A percentile compares a stretch with the other conserved stretches of the same genome.
These are phyloP conservation scores for Pterostichus niger DNA, from an alignment of 2,888 invertebrate species.

Conservation along the genomic window DNA sequence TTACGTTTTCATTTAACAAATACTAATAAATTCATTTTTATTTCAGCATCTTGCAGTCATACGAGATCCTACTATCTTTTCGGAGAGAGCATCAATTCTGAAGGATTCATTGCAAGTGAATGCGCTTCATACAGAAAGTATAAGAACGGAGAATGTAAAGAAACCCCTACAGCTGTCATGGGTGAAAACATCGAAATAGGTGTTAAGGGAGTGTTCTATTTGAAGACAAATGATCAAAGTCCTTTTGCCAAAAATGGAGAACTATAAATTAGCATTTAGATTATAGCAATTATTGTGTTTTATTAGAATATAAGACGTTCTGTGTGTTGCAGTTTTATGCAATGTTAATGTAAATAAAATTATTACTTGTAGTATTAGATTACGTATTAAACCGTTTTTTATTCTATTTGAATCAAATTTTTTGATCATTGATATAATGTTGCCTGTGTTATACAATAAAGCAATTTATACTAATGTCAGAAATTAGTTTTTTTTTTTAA, in stretches of 20 bases:
- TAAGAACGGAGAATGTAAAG: constrained; percentile 34
- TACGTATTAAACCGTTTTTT: too few species aligned
- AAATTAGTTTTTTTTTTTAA: too few species aligned
- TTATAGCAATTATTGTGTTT: background rate
- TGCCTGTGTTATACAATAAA: too few species aligned
- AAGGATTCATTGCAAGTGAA: constrained; percentile 63
- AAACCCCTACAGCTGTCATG: constrained; percentile 53
- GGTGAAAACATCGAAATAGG: constrained; percentile 52
- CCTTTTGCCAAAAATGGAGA: constrained; percentile 51
- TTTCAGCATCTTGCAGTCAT: constrained; percentile 82
- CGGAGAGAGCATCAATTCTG: constrained; percentile 67
- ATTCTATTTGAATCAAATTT: too few species aligned
- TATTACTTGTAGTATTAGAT: too few species aligned
- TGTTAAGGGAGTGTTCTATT: constrained; percentile 59
- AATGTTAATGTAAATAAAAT: constrained; percentile 3
- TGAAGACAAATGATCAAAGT: constrained; percentile 43
- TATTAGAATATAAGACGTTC: background rate
- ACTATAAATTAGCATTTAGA: constrained; percentile 42
- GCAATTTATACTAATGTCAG: too few species aligned
- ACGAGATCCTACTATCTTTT: constrained; percentile 67
- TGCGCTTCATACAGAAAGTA: constrained; percentile 39
- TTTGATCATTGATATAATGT: too few species aligned
- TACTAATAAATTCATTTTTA: constrained; percentile 55
- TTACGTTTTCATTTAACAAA: background rate
- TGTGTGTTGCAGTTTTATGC: constrained; percentile 50